phyloP scores from a whole-genome alignment of 2,888 invertebrate genomes.

The Thereva nobilitata region DNA sequence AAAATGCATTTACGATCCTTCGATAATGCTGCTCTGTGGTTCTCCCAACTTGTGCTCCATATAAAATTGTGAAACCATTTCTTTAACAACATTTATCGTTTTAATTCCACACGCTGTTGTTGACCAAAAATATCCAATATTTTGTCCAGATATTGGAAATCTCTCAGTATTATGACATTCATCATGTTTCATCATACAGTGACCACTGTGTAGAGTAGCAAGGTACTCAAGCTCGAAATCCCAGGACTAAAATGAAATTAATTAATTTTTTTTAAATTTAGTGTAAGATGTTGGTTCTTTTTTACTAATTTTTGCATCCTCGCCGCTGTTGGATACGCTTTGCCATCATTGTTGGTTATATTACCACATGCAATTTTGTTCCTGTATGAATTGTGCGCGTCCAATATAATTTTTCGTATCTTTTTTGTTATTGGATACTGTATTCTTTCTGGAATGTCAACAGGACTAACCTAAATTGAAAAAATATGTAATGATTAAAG shows the following conservation, averaged over 20 bases:
- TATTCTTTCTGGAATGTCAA: no score
- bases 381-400: constrained; percentile 8
- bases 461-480: no score
- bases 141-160: constrained; percentile 29
- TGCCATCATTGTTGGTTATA: neutral
- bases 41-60: neutral
- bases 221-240: constrained; percentile 29
- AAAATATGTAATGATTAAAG: no score
- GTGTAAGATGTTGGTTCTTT: neutral
- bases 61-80: no score
- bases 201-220: constrained; percentile 19
- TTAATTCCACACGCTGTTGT: neutral
- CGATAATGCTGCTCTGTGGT: neutral
- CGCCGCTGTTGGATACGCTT: neutral
- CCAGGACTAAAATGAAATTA: constrained; percentile 12
- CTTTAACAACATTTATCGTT: neutral
- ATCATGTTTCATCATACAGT: constrained; percentile 23
- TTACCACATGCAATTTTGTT: constrained; percentile 14
- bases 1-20: neutral
- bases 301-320: constrained; percentile 13
- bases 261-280: neutral
- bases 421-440: constrained; percentile 12
- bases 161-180: constrained; percentile 28
- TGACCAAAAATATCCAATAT: neutral
- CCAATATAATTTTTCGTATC: neutral